Evolutionary conservation across 2,113 vertebrate genomes (phyloP).

Genomic region (Corapipo altera): DNA sequence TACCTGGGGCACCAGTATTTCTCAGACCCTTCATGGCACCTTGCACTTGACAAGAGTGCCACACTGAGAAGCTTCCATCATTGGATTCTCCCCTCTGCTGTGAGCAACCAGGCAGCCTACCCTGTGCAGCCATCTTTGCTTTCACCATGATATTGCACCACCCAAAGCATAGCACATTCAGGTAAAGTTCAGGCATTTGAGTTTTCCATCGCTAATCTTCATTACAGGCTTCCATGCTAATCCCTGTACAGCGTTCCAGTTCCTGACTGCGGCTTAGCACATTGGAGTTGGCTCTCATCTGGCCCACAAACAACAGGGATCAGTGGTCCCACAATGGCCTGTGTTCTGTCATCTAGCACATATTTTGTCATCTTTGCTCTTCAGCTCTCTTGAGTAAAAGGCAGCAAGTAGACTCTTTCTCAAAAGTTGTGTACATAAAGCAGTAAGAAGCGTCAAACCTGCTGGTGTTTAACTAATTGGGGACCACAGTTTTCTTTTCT

Average conservation of each 20-base stretch:
- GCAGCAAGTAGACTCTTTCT: background rate
- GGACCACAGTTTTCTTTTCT: background rate
- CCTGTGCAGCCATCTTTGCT: background rate
- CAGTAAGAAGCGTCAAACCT: background rate
- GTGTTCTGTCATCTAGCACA: background rate
- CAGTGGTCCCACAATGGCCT: fast-evolving
- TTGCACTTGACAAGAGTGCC: background rate
- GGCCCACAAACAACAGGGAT: background rate
- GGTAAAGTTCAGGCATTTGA: background rate
- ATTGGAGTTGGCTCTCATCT: fast-evolving
- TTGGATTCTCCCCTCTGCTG: background rate
- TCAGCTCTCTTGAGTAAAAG: background rate
- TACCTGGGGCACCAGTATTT: background rate
- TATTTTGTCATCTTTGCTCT: background rate
- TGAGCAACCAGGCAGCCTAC: background rate
- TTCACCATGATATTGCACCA: background rate
- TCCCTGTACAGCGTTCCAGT: fast-evolving
- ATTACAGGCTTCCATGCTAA: background rate
- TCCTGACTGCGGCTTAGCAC: background rate
- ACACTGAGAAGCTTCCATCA: background rate
- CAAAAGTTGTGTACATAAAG: background rate
- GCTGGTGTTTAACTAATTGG: background rate
- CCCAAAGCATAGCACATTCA: background rate
- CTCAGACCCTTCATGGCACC: background rate
- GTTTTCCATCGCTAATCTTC: background rate